Base-by-base conservation (phyloP, 2,797 vertebrate genomes). In the Peromyscus eremicus region DNA sequence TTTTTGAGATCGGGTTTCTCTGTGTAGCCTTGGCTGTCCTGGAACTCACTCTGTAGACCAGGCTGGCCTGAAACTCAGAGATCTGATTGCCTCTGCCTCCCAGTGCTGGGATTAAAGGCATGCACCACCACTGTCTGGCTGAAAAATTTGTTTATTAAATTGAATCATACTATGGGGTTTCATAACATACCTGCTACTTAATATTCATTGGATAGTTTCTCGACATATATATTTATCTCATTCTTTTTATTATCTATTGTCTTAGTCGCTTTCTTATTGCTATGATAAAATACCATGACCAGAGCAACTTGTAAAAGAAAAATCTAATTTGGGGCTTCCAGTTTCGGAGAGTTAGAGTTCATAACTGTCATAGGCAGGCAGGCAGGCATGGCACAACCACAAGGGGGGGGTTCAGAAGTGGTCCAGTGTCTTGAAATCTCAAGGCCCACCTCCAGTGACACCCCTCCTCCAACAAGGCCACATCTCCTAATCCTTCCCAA, bases 61-160 rank as follows among this genome's bases (percentile, higher is more conserved):
- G 34, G 68, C 3, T 71, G 68, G 17, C 34, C 34, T 71, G 6
- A 37, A n/a, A 71, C 68, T 71, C 16, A 21, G 21, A 73, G 71
- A 40, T 25, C 37, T 23, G 2, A 21, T 4, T 73, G 37, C 71
- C 37, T 73, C 71, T 73, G 37, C 10, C 37, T 25, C 37, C 37
- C 16, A 73, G 71, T 40, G 71, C 52, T 37, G 70, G 70, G 8
- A 71, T 37, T 71, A n/a, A 71, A 37, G n/a, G n/a, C 4, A 0
- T 71, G n/a, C 9, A 2, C n/a, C 70, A 71, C 8, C 70, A 71
- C 8, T 9, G n/a, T 8, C 71, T 23, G 23, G 37, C 10, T 40
- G 37, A 29, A 79, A 3, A 95, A 55, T 89, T 73, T 82, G 92
- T 96, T 94, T 60, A 97, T 66, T 97, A 95, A 93, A 96, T 19